Conservation (phyloP, 2,113 vertebrate genomes). For the Solenodon paradoxus region DNA sequence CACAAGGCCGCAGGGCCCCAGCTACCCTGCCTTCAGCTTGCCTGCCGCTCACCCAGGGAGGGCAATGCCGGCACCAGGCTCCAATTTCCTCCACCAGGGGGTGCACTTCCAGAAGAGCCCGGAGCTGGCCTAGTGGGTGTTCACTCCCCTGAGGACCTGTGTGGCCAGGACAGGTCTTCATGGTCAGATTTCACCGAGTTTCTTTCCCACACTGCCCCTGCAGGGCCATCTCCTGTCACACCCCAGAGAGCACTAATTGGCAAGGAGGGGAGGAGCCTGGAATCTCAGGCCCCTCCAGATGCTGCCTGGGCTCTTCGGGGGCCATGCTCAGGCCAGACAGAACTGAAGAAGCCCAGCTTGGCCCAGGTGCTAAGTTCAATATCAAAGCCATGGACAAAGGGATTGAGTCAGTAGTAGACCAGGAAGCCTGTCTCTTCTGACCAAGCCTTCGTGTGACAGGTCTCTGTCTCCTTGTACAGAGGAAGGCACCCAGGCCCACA, state of each 20-base stretch:
- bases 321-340: not conserved
- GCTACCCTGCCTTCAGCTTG: not conserved
- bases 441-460: too few relatives aligned
- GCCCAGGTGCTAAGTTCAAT: not conserved
- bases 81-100: not conserved
- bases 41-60: not conserved
- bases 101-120: not conserved
- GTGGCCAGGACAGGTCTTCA: not conserved
- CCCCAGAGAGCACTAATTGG: not conserved
- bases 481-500: too few relatives aligned
- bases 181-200: not conserved
- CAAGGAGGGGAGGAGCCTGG: not conserved
- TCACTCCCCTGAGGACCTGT: not conserved
- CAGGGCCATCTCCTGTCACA: not conserved
- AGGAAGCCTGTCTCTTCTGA: too few relatives aligned
- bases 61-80: not conserved
- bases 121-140: not conserved
- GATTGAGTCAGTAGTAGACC: not conserved
- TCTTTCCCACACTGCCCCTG: not conserved
- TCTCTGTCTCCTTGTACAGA: too few relatives aligned
- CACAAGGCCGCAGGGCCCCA: not conserved
- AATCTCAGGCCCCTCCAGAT: not conserved
- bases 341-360: not conserved
- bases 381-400: too few relatives aligned
- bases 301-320: not conserved